These are phyloP conservation scores for Chascanopsetta lugubris DNA, from an alignment of 2,113 vertebrate species.

Conservation along the genomic window DNA sequence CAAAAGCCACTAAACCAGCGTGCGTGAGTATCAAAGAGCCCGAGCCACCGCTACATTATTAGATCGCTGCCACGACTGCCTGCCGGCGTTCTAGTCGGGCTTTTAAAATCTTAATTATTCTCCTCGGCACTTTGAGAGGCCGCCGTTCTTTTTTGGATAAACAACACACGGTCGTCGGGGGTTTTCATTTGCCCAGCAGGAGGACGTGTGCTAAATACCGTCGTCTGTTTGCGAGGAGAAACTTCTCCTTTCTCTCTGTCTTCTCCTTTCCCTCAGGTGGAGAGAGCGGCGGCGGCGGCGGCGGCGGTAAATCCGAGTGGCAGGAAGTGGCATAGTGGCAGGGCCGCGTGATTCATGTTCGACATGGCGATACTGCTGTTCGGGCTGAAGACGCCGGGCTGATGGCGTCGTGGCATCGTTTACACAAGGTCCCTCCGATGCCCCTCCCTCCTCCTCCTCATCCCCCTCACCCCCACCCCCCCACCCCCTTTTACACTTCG, in stretches of 20 bases:
- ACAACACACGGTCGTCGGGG: slow-evolving; percentile 72
- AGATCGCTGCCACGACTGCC: slow-evolving; percentile 24
- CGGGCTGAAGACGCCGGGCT: slow-evolving; percentile 70
- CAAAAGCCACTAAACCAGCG: slow-evolving; percentile 15
- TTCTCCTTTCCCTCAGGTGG: slow-evolving; percentile 1
- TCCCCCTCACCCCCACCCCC: slow-evolving; percentile 6
- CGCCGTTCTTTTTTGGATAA: slow-evolving; percentile 64
- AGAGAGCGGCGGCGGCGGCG: slow-evolving; percentile 7
- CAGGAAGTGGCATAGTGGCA: slow-evolving; percentile 13
- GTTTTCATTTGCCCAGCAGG: slow-evolving; percentile 78
- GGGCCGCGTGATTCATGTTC: slow-evolving; percentile 71
- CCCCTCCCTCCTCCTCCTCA: slow-evolving; percentile 50
- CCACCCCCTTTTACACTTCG: slow-evolving; percentile 46
- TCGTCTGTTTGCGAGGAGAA: slow-evolving; percentile 39
- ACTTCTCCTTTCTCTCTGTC: slow-evolving; percentile 16
- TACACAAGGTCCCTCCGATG: slow-evolving; percentile 56
- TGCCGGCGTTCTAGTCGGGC: slow-evolving; percentile 49
- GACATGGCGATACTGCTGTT: slow-evolving; percentile 79
- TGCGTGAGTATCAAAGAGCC: slow-evolving; percentile 17
- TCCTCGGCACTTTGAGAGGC: slow-evolving; percentile 54
- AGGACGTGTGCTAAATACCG: slow-evolving; percentile 71
- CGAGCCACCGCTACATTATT: slow-evolving; percentile 12
- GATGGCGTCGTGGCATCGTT: slow-evolving; percentile 52
- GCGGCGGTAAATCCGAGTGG: not conserved
- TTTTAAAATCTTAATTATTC: slow-evolving; percentile 71